phyloP scores from a whole-genome alignment of 1,140 invertebrate genomes.

The Samia ricini region DNA sequence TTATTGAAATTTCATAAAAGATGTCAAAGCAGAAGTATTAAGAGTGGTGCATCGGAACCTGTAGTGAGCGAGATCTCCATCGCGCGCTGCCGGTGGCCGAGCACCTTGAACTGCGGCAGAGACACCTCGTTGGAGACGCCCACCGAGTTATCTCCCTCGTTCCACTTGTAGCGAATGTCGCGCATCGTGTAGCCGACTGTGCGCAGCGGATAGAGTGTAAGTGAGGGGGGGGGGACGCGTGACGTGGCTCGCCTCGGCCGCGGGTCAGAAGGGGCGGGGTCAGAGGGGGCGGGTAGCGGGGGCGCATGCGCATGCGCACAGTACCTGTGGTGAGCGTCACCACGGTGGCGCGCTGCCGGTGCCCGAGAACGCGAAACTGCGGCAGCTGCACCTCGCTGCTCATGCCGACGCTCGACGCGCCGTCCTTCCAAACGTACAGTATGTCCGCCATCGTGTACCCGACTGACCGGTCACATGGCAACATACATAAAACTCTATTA shows the following conservation, averaged over 20 bases:
- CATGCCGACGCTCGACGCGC: slow-evolving; percentile 92
- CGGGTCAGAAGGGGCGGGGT: slow-evolving; percentile 14
- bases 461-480: slow-evolving; percentile 83
- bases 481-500: slow-evolving; percentile 79
- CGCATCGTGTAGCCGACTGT: slow-evolving; percentile 98
- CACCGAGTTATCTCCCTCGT: slow-evolving; percentile 93
- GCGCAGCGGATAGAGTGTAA: slow-evolving; percentile 56
- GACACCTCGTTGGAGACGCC: slow-evolving; percentile 95
- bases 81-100: slow-evolving; percentile 91
- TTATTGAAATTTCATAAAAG: not conserved
- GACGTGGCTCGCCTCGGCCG: not conserved
- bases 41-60: slow-evolving; percentile 77
- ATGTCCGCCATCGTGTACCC: slow-evolving; percentile 99
- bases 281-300: slow-evolving; percentile 63
- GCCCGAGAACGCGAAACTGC: slow-evolving; percentile 96
- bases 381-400: slow-evolving; percentile 94
- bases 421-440: slow-evolving; percentile 96
- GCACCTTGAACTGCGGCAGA: slow-evolving; percentile 96
- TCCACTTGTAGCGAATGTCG: slow-evolving; percentile 97
- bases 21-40: not conserved
- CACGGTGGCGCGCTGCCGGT: slow-evolving; percentile 93
- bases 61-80: slow-evolving; percentile 95
- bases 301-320: slow-evolving; percentile 40
- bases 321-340: slow-evolving; percentile 96
- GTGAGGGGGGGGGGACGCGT: slow-evolving; percentile 21